These are phyloP conservation scores for Schizotus pectinicornis DNA, from an alignment of 2,888 invertebrate species.

Conservation along the genomic window DNA sequence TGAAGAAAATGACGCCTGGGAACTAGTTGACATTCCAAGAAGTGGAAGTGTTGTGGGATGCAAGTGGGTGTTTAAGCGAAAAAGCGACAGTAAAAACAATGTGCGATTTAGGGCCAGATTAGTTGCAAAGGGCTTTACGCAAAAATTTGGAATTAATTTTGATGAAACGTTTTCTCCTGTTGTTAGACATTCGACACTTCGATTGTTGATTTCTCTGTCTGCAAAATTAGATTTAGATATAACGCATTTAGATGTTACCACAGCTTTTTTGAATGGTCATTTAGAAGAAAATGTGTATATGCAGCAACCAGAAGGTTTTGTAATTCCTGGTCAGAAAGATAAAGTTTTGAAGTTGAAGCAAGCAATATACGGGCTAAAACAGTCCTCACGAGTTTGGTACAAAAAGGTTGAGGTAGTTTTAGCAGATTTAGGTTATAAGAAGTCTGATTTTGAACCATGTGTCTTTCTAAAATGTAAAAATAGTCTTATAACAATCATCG, in stretches of 20 bases:
- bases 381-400: background rate
- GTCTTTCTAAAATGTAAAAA: background rate
- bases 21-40: constrained; percentile 36
- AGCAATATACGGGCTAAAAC: constrained; percentile 16
- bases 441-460: constrained; percentile 18
- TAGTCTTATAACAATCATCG: constrained; percentile 17
- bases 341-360: constrained; percentile 8
- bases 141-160: constrained; percentile 36
- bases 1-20: constrained; percentile 43
- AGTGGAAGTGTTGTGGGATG: constrained; percentile 37
- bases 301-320: constrained; percentile 26
- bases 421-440: constrained; percentile 1
- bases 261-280: constrained; percentile 36
- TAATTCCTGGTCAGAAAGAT: background rate
- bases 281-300: constrained; percentile 34
- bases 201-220: constrained; percentile 37
- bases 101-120: constrained; percentile 36
- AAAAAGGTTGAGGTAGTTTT: background rate
- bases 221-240: constrained; percentile 31
- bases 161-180: constrained; percentile 39
- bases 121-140: constrained; percentile 40
- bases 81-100: constrained; percentile 35
- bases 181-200: constrained; percentile 26
- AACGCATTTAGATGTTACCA: constrained; percentile 31
- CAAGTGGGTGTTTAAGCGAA: constrained; percentile 46